Evolutionary conservation across 64 coral and sea anemone genomes (phyloP), one percentile per base, ranked within the genome.

Genomic region (Montipora foliosa): DNA sequence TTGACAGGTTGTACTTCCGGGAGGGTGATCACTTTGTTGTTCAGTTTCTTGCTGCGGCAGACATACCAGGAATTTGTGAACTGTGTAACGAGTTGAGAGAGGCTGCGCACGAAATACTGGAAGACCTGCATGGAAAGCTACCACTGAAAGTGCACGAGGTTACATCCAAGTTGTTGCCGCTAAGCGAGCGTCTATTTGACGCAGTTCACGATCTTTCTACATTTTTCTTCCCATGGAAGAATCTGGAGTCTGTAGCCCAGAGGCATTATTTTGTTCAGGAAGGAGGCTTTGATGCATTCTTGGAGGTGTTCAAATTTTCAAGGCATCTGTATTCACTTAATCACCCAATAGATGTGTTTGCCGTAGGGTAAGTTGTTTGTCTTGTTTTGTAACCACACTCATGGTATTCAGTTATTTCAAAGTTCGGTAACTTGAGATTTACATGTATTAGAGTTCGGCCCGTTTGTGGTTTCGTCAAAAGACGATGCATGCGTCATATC

Each of bases 181-280:
- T 87, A 25, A 92, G 95, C 71, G 93, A 95, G 29, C 84, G 62
- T 15, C 77, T 77, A 3, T 71, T 88, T 4, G 74, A 85, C 25
- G 81, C 89, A 8, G 66, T 95, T 24, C 89, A 95, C 20, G 87
- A 68, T 52, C 84, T 98, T 2, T 93, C 89, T 12, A 66, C 50
- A 29, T 98, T 94, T 61, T 98, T 98, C 75, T 84, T 95, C 69
- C 96, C 96, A 2, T 98, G 96, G 96, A 98, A 95, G 55, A 89
- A 67, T 53, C 60, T 64, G 12, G 55, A 17, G n/a, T 84, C 96
- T 2, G 89, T 95, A 12, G 93, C 96, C 19, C 89, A 98, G 57
- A 80, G 96, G 53, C 96, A 98, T 61, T 98, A 89, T 44, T 98
- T 98, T 91, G 96, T 98, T 37, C 96, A 98, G 73, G 93, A 95